A percentile compares a stretch with the other conserved stretches of the same genome.
Evolutionary conservation across 2,113 vertebrate genomes (phyloP).

Genomic region (Oryzias melastigma): DNA sequence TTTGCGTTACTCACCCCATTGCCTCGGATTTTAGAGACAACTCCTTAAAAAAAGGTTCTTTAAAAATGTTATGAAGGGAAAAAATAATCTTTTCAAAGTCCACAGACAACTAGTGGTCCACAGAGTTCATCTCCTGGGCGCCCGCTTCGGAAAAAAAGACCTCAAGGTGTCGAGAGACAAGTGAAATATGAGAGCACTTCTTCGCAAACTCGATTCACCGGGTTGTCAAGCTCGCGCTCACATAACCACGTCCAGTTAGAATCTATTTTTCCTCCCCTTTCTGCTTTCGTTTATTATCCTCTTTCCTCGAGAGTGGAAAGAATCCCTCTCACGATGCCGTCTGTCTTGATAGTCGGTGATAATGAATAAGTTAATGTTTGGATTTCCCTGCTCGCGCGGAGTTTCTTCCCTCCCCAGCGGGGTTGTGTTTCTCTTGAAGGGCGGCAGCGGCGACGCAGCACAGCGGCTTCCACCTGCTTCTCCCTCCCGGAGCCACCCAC

Average conservation of each 20-base stretch:
- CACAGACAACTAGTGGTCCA: conserved; percentile 48
- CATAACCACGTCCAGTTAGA: conserved; percentile 27
- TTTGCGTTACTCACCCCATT: conserved; percentile 74
- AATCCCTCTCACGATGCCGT: conserved; percentile 7
- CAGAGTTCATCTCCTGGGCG: conserved; percentile 37
- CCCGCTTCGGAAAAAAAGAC: conserved; percentile 44
- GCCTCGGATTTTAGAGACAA: conserved; percentile 66
- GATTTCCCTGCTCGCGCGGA: conserved; percentile 26
- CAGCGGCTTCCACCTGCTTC: conserved; percentile 72
- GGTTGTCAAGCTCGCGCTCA: conserved; percentile 39
- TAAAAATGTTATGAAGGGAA: too few species aligned
- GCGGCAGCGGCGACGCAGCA: conserved; percentile 69
- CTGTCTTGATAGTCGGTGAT: conserved; percentile 8
- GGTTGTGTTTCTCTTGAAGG: conserved; percentile 41
- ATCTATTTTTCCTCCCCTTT: conserved; percentile 37
- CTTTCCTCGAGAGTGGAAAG: not conserved
- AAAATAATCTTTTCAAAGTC: conserved; percentile 44
- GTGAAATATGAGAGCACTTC: conserved; percentile 59
- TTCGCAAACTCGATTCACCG: conserved; percentile 63
- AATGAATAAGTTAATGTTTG: conserved; percentile 52
- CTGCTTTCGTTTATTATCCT: conserved; percentile 7
- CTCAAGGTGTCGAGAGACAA: conserved; percentile 37
- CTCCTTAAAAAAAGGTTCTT: conserved; percentile 17
- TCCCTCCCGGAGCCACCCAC: conserved; percentile 65
- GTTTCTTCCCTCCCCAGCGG: conserved; percentile 41